Percentiles rank a stretch among this genome's conserved stretches.
phyloP scores from a whole-genome alignment of 2,888 invertebrate genomes.

The Beris morrisii region DNA sequence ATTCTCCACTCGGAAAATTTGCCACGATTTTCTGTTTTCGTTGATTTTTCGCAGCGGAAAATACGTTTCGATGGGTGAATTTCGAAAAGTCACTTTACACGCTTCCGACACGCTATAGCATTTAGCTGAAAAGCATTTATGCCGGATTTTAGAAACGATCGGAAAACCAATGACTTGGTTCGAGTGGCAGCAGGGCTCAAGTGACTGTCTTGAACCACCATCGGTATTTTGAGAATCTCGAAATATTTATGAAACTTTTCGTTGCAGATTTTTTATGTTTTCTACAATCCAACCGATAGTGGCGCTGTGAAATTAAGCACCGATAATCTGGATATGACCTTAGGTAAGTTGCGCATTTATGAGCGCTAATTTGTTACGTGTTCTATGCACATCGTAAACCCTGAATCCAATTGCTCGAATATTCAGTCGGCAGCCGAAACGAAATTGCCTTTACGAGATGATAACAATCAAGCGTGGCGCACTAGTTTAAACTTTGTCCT shows the following conservation, averaged over 20 bases:
- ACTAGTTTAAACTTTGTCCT: too few species aligned
- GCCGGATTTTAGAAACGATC: too few species aligned
- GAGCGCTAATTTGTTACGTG: too few species aligned
- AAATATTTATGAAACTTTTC: slow-evolving; percentile 17
- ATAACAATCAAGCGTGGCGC: too few species aligned
- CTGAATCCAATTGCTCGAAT: too few species aligned
- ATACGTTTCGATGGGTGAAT: neutral
- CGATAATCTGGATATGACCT: slow-evolving; percentile 79
- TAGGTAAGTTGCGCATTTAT: slow-evolving; percentile 65
- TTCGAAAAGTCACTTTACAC: too few species aligned
- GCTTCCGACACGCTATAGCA: too few species aligned
- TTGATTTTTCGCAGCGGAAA: slow-evolving; percentile 6
- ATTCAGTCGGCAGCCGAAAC: too few species aligned
- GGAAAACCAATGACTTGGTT: neutral
- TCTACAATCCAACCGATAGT: slow-evolving; percentile 77
- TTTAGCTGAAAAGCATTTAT: neutral
- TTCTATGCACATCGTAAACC: too few species aligned
- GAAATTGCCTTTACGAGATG: too few species aligned
- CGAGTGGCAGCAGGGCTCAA: neutral
- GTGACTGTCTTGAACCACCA: neutral
- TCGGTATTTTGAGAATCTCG: neutral
- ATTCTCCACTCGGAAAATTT: neutral
- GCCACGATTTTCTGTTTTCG: slow-evolving; percentile 29
- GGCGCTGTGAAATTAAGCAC: slow-evolving; percentile 80
- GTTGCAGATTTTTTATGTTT: slow-evolving; percentile 53